phyloP scores from a whole-genome alignment of 2,113 vertebrate species.

The Tachysurus fulvidraco region DNA sequence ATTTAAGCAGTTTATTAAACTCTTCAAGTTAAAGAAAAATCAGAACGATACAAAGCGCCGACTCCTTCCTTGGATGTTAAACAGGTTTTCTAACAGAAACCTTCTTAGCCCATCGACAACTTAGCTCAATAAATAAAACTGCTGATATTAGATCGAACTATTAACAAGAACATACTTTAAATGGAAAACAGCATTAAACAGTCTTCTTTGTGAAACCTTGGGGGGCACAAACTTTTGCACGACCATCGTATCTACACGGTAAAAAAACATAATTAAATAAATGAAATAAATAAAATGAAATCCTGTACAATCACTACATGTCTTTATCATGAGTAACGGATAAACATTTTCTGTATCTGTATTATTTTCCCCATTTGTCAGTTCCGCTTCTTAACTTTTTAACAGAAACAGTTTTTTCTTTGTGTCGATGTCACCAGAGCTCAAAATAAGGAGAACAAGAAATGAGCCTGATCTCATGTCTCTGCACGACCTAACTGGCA shows the following conservation, averaged over 20 bases:
- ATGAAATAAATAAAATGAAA: background rate
- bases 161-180: background rate
- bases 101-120: too few species aligned
- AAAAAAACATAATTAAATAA: background rate
- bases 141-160: background rate
- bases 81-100: background rate
- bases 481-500: background rate
- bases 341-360: background rate
- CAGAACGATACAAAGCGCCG: background rate
- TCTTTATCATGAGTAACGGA: background rate
- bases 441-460: background rate
- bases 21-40: too few species aligned
- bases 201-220: too few species aligned
- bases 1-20: too few species aligned
- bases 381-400: background rate
- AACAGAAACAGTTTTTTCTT: background rate
- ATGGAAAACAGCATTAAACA: too few species aligned
- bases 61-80: background rate
- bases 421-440: background rate
- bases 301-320: background rate
- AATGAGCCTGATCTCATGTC: background rate
- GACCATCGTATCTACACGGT: background rate
- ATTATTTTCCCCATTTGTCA: background rate
- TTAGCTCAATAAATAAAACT: background rate
- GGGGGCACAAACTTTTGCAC: background rate